These are phyloP conservation scores for Graphium colonna DNA, from an alignment of 2,888 invertebrate species.

Conservation along the genomic window DNA sequence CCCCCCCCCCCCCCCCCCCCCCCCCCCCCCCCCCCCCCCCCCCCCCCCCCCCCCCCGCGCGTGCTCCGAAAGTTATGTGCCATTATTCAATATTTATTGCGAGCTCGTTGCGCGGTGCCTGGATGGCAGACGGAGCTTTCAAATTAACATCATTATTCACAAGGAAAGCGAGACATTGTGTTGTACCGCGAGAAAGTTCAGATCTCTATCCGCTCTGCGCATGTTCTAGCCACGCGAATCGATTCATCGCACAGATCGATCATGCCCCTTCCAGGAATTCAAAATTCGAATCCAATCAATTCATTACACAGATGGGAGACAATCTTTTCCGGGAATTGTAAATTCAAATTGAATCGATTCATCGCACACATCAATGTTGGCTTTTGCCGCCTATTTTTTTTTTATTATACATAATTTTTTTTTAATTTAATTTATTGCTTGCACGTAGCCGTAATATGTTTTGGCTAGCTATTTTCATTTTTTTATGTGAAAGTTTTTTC, in stretches of 20 bases:
- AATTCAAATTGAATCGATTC: background rate
- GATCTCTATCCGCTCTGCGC: conserved; percentile 11
- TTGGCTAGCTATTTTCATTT: conserved; percentile 36
- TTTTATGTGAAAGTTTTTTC: conserved; percentile 28
- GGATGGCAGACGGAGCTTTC: conserved; percentile 14
- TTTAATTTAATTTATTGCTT: conserved; percentile 20
- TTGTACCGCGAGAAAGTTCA: conserved; percentile 14
- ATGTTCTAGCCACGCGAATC: conserved; percentile 4
- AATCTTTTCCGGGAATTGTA: no score
- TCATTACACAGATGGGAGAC: no score
- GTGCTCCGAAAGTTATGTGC: conserved; percentile 9
- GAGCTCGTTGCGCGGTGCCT: conserved; percentile 7
- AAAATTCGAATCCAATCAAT: no score
- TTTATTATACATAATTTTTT: background rate
- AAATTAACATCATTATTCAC: conserved; percentile 22
- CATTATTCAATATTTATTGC: conserved; percentile 12
- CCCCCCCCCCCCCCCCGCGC: no score
- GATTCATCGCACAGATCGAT: background rate
- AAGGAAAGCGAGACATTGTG: conserved; percentile 13
- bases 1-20: no score
- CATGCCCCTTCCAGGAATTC: background rate
- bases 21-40: no score
- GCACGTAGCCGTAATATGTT: conserved; percentile 38
- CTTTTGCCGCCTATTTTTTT: background rate
- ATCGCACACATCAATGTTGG: background rate